Percentiles rank a stretch among this genome's conserved stretches.
These are phyloP conservation scores for Drosophila nigricruria DNA, from an alignment of 2,888 invertebrate species.

Conservation along the genomic window DNA sequence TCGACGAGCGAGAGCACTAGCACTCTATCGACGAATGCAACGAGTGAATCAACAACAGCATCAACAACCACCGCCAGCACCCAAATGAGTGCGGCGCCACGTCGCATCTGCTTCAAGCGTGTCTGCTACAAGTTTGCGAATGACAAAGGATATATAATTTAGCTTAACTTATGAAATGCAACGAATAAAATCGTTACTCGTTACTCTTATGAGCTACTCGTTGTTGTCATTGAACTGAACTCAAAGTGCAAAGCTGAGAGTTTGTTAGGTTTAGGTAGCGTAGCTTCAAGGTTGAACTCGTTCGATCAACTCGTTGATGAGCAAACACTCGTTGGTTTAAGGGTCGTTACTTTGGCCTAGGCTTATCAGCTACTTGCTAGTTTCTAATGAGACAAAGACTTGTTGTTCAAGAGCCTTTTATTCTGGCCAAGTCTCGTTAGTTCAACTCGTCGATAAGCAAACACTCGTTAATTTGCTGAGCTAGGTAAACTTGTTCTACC, in stretches of 20 bases:
- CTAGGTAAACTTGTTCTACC: background rate
- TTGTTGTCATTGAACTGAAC: background rate
- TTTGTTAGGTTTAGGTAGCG: background rate
- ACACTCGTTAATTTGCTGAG: background rate
- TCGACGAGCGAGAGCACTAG: slow-evolving; percentile 22
- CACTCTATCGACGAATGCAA: slow-evolving; percentile 2
- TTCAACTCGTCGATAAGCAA: background rate
- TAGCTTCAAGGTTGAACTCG: background rate
- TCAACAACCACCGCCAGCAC: background rate
- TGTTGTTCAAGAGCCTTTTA: too few species aligned
- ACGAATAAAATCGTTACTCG: slow-evolving; percentile 11
- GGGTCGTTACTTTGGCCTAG: too few species aligned
- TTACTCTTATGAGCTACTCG: background rate
- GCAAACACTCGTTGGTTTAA: background rate
- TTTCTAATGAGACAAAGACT: background rate
- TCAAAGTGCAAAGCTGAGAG: background rate
- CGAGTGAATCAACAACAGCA: slow-evolving; percentile 16
- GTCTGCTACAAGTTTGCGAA: slow-evolving; percentile 65
- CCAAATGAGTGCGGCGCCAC: slow-evolving; percentile 15
- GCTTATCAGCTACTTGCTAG: too few species aligned
- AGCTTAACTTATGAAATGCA: background rate
- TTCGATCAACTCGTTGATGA: background rate
- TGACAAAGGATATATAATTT: slow-evolving; percentile 67
- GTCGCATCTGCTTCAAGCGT: slow-evolving; percentile 67
- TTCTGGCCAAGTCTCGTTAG: background rate